Base-by-base conservation (phyloP, 2,888 invertebrate species). In the Dicyrtoma fusca region DNA sequence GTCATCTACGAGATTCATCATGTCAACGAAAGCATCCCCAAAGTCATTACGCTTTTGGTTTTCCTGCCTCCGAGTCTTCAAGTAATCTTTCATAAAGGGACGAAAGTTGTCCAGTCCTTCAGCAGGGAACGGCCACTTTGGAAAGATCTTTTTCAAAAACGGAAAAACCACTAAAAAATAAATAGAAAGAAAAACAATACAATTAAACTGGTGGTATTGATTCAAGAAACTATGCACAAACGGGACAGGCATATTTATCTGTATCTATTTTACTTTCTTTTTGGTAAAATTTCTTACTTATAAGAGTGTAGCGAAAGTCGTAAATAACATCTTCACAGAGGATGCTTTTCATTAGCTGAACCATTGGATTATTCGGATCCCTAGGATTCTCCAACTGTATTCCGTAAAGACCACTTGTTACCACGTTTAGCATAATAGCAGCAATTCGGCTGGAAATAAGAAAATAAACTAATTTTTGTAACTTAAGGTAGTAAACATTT, bases 341-440 rank as follows among this genome's bases (percentile, higher is more conserved):
- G 66, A 79, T 68, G 14, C 34, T 63, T 3, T 75, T 66, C 51
- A 78, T 76, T 8, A 78, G 72, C 4, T 51, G 17, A 11, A 74
- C 77, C 71, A 79, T 76, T 26, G 75, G 70, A 68, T 79, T 78
- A 61, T 78, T 69, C n/a, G 78, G 77, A 62, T 78, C 74, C 55
- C 74, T 76, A 1, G 70, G 44, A 62, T 77, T 72, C 47, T 76
- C 77, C 66, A 79, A 45, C 26, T 74, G 70, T 47, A 77, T 69
- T 45, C 76, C 76, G 10, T 77, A 69, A 44, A 74, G 69, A 21
- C 73, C 74, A 64, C 72, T 72, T n/a, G 76, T 75, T 71, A 77
- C 75, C 62, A 76, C 72, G 61, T 79, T 78, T 62, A 79, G 72
- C 64, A 77, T 61, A 71, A 75, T 75, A 10, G 74, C 34, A 62